phyloP scores from a whole-genome alignment of 2,888 invertebrate genomes.

The Harpagoxenus sublaevis region DNA sequence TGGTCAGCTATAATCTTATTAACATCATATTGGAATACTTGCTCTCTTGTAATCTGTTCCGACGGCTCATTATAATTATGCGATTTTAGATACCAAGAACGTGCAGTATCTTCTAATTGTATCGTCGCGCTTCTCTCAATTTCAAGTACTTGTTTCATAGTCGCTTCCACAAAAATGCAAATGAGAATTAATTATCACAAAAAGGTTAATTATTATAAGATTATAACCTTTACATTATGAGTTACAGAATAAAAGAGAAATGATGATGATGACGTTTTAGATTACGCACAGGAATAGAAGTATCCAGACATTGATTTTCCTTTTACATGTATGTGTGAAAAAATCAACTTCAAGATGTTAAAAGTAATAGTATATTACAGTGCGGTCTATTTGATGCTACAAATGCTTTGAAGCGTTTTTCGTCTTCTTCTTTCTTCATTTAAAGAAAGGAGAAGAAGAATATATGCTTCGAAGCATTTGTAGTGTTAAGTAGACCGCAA shows the following conservation, averaged over 20 bases:
- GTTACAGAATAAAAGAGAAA: neutral
- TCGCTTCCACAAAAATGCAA: neutral
- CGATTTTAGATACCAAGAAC: slow-evolving; percentile 84
- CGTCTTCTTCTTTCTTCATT: too few relatives aligned
- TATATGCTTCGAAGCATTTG: too few relatives aligned
- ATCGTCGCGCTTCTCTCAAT: neutral
- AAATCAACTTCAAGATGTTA: neutral
- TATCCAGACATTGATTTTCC: neutral
- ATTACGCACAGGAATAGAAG: neutral
- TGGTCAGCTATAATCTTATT: neutral
- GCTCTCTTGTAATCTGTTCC: slow-evolving; percentile 85
- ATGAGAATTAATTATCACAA: neutral
- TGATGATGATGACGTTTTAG: neutral
- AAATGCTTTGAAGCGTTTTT: too few relatives aligned
- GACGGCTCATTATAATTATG: slow-evolving; percentile 87
- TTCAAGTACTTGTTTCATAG: slow-evolving; percentile 13
- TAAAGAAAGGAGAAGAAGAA: too few relatives aligned
- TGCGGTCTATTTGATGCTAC: too few relatives aligned
- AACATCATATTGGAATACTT: slow-evolving; percentile 54
- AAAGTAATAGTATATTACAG: neutral
- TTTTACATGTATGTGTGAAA: neutral
- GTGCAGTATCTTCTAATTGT: neutral
- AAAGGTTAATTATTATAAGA: neutral
- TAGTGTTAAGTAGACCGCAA: too few relatives aligned
- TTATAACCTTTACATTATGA: neutral